Conservation (phyloP, 2,113 vertebrate species). For the Brachionichthys hirsutus region DNA sequence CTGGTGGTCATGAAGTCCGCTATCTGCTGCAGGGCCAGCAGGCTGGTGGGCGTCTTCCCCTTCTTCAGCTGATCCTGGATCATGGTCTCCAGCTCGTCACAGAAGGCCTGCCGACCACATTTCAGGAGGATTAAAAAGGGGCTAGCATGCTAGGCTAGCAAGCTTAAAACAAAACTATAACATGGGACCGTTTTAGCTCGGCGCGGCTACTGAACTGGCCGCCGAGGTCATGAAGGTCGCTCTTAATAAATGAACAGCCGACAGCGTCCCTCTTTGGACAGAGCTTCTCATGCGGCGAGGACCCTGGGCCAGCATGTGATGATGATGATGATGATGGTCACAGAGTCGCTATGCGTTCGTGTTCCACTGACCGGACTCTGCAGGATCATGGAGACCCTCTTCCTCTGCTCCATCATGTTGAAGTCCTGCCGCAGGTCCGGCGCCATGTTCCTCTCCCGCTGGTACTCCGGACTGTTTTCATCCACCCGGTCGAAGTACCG, state of each 20-base stretch:
- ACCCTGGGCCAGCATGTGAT: constrained; percentile 53
- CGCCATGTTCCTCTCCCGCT: constrained; percentile 97
- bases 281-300: constrained; percentile 29
- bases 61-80: constrained; percentile 98
- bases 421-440: constrained; percentile 98
- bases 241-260: too few species aligned
- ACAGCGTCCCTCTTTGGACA: too few species aligned
- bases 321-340: too few species aligned
- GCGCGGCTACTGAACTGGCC: too few species aligned
- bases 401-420: constrained; percentile 99
- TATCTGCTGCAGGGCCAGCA: constrained; percentile 96
- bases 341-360: too few species aligned
- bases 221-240: not conserved
- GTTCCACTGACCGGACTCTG: constrained; percentile 92
- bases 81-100: constrained; percentile 97
- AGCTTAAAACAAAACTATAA: too few species aligned
- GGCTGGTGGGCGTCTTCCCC: constrained; percentile 94
- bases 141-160: not conserved
- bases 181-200: too few species aligned
- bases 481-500: constrained; percentile 97
- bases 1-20: constrained; percentile 97
- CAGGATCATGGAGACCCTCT: constrained; percentile 99
- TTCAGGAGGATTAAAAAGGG: not conserved
- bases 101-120: constrained; percentile 84
- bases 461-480: constrained; percentile 94